Base-by-base conservation (phyloP, 2,888 invertebrate species). In the Luffia ferchaultella region DNA sequence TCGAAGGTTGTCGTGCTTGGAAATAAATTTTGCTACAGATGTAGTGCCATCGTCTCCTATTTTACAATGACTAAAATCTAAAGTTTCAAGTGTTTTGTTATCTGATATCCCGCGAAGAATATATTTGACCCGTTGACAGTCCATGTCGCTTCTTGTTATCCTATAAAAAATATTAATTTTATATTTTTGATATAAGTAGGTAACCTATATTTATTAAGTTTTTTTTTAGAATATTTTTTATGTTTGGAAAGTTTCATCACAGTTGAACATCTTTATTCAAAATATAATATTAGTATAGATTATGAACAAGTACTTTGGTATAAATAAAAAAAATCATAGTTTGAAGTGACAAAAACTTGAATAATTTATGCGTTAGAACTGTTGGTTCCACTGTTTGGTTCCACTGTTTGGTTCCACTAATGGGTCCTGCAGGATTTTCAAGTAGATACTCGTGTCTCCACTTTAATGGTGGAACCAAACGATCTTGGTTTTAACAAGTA, bases 51-150 rank as follows among this genome's bases (percentile, higher is more conserved):
- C 74, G 60, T 90, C 86, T 1, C 73, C 82, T 53, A 90, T 84
- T 62, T 86, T 83, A 62, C 90, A 90, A 59, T 90, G 87, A 48
- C 89, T 88, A 49, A 90, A 83, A 65, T 90, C 88, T 45, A 90
- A 58, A 45, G 86, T 86, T 51, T 84, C 76, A 46, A 90, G 57
- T 57, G 76, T 63, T 54, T 66, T 60, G 55, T 65, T 73, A 44
- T 79, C 76, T 40, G 67, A 65, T 51, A 85, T 53, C 19, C 82
- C 82, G 2, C 80, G 73, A 42, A 85, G 63, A 53, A 85, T 67
- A 55, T 76, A 77, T 62, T 77, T 85, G 0, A 79, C 61, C 60
- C 67, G 71, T 61, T 75, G 76, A 50, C 84, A 83, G 59, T 82
- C 77, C 67, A 84, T 68, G 55, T 82, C 80, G 56, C 67, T 82